Conservation (phyloP, 2,888 invertebrate species). For the Phaedon cochleariae region DNA sequence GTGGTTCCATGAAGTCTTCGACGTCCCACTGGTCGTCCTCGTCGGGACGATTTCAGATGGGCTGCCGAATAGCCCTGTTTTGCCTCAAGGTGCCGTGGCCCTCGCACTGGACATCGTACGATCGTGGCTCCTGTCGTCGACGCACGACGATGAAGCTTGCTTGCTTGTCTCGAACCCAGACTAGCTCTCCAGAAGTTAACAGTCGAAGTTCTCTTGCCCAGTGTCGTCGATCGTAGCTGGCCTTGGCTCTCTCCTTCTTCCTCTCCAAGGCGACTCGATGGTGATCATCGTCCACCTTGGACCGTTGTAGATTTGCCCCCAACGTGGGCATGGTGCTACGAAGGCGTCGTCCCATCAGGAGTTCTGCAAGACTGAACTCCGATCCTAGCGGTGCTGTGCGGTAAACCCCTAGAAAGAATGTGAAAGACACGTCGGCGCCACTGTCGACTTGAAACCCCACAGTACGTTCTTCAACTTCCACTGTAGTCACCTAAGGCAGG, state of each 20-base stretch:
- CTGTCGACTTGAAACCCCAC: too few species aligned
- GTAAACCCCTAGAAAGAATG: slow-evolving; percentile 13
- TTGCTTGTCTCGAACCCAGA: background rate
- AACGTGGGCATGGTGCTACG: slow-evolving; percentile 37
- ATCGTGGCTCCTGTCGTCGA: background rate
- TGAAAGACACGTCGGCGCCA: too few species aligned
- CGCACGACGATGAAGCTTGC: background rate
- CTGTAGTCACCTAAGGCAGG: background rate
- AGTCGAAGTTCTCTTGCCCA: background rate
- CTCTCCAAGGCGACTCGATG: background rate
- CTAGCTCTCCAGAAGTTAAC: background rate
- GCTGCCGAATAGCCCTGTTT: too few species aligned
- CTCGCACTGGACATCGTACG: too few species aligned
- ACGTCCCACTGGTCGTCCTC: too few species aligned
- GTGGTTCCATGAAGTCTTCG: background rate
- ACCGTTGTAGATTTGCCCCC: background rate
- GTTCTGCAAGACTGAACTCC: slow-evolving; percentile 8
- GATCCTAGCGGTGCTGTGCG: slow-evolving; percentile 24
- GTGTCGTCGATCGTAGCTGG: background rate
- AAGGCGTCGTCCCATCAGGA: slow-evolving; percentile 36
- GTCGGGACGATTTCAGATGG: too few species aligned
- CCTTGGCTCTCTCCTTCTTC: background rate
- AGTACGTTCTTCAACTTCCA: too few species aligned
- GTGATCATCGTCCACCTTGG: background rate
- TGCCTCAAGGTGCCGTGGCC: too few species aligned